These are phyloP conservation scores for Dreissena rostriformis DNA, from an alignment of 1,140 invertebrate genomes.

Conservation along the genomic window DNA sequence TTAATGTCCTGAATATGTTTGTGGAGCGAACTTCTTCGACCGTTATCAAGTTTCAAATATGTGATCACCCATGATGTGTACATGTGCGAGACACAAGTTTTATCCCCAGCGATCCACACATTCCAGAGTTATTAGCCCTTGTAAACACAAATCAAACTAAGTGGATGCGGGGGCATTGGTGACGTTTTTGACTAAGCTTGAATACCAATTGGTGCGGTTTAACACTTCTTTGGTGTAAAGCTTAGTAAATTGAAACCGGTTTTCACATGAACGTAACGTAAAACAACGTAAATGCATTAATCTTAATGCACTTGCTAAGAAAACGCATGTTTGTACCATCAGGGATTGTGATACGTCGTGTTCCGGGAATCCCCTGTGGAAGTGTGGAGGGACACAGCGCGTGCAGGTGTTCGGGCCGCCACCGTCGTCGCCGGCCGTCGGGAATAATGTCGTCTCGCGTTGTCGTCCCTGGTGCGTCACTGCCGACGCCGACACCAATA, in stretches of 20 bases:
- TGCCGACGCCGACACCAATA: conserved; percentile 55
- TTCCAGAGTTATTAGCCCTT: no score
- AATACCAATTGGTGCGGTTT: no score
- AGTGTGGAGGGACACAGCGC: conserved; percentile 63
- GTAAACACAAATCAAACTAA: no score
- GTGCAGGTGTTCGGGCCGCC: conserved; percentile 71
- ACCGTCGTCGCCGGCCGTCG: conserved; percentile 55
- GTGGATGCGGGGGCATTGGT: no score
- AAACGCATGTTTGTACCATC: neutral
- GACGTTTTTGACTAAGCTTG: no score
- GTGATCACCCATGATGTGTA: no score
- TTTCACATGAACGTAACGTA: neutral
- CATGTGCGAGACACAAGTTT: no score
- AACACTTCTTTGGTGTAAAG: neutral
- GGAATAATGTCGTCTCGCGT: conserved; percentile 46
- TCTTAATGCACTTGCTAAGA: neutral
- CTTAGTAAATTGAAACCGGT: neutral
- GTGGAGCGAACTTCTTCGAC: no score
- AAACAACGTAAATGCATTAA: neutral
- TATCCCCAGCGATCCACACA: no score
- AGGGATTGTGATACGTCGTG: conserved; percentile 69
- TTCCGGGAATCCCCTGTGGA: conserved; percentile 60
- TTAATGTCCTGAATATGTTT: no score
- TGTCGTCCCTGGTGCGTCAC: conserved; percentile 72
- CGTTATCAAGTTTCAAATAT: no score